Conservation (phyloP, 2,888 invertebrate genomes). For the Molorchus minor region DNA sequence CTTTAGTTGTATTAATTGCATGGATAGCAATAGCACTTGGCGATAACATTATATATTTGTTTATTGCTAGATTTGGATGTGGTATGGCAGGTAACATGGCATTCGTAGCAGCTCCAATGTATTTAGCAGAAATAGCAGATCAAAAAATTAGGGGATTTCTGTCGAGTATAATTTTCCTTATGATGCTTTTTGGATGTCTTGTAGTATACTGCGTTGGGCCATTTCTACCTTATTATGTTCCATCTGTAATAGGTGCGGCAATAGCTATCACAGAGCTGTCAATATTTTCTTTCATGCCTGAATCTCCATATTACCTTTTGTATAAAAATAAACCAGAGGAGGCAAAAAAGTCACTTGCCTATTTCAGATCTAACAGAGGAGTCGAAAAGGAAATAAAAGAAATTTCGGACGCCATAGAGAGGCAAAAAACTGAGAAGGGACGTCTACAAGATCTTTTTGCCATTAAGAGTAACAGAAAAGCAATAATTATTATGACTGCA, state of each 20-base stretch:
- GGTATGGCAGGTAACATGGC: conserved; percentile 60
- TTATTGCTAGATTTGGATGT: conserved; percentile 56
- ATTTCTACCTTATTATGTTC: conserved; percentile 48
- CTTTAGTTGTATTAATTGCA: conserved; percentile 52
- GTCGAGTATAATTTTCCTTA: conserved; percentile 58
- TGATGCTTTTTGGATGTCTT: conserved; percentile 58
- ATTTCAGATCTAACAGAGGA: conserved; percentile 51
- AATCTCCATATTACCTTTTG: conserved; percentile 58
- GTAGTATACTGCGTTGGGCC: conserved; percentile 56
- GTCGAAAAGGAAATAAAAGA: conserved; percentile 56
- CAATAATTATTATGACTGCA: conserved; percentile 56
- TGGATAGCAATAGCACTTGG: conserved; percentile 58
- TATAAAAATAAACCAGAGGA: conserved; percentile 52
- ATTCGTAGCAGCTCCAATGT: conserved; percentile 61
- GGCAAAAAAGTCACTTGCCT: conserved; percentile 53
- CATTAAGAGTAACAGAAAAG: conserved; percentile 56
- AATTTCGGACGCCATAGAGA: conserved; percentile 53
- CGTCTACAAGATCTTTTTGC: conserved; percentile 55
- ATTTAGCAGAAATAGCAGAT: conserved; percentile 60
- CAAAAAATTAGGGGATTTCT: conserved; percentile 59
- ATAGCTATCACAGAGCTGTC: conserved; percentile 52
- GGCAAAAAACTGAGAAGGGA: conserved; percentile 56
- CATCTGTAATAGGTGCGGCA: conserved; percentile 47
- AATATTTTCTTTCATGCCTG: conserved; percentile 59
- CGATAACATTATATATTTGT: conserved; percentile 52